phyloP scores from a whole-genome alignment of 1,140 invertebrate genomes.

The Zaprionus vittiger region DNA sequence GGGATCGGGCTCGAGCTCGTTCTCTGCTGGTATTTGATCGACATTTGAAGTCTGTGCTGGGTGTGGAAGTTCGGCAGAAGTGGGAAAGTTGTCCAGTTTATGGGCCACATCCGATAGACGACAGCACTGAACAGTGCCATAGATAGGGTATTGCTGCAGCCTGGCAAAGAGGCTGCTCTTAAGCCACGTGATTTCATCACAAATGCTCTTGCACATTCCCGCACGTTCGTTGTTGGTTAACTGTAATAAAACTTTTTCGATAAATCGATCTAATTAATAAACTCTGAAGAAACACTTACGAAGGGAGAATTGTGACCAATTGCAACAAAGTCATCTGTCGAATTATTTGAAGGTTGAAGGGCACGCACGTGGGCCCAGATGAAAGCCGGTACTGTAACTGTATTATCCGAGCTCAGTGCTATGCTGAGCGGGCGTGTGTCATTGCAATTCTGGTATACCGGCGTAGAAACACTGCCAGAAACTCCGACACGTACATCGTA shows the following conservation, averaged over 20 bases:
- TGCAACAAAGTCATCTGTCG: conserved; percentile 49
- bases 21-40: too few relatives aligned
- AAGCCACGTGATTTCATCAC: conserved; percentile 55
- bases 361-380: conserved; percentile 57
- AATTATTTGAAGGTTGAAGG: background rate
- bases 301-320: conserved; percentile 56
- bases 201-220: conserved; percentile 46
- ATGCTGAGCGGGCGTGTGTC: conserved; percentile 16
- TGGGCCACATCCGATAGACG: conserved; percentile 46
- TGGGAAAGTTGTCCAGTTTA: conserved; percentile 56
- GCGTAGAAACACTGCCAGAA: conserved; percentile 34
- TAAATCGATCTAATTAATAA: background rate
- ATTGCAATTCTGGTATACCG: conserved; percentile 32
- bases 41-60: background rate
- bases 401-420: background rate
- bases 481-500: conserved; percentile 52
- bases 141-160: conserved; percentile 30
- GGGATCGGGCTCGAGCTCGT: too few relatives aligned
- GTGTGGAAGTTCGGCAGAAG: background rate
- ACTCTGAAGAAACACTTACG: conserved; percentile 21
- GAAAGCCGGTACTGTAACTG: conserved; percentile 33
- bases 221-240: conserved; percentile 1
- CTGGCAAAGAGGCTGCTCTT: conserved; percentile 35
- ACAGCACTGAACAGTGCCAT: conserved; percentile 52
- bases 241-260: conserved; percentile 3